Percentiles rank a stretch among this genome's conserved stretches.
phyloP scores from a whole-genome alignment of 1,140 invertebrate species.

The Mesaphorura yosii region DNA sequence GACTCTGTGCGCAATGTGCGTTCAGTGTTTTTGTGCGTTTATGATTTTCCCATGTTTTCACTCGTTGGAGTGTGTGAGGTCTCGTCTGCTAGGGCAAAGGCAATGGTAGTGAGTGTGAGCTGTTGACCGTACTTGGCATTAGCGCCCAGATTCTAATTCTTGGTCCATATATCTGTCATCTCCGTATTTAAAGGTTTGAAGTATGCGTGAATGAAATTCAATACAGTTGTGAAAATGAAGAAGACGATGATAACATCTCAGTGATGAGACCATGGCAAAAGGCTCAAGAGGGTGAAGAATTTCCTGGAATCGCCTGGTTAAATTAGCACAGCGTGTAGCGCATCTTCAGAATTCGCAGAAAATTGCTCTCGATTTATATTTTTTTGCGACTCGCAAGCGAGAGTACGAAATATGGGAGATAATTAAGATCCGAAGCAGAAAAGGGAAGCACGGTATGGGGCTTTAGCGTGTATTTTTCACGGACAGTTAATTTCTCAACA shows the following conservation, averaged over 20 bases:
- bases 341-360: neutral
- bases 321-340: neutral
- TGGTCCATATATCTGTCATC: too few species aligned
- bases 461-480: constrained; percentile 13
- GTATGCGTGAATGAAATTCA: too few species aligned
- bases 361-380: neutral
- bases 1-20: neutral
- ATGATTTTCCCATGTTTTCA: constrained; percentile 13
- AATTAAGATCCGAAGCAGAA: neutral
- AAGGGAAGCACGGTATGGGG: neutral
- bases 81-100: neutral
- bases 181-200: too few species aligned
- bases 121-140: too few species aligned
- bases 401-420: neutral
- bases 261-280: neutral
- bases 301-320: neutral
- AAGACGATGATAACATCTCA: too few species aligned
- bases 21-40: too few species aligned
- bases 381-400: neutral
- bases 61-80: constrained; percentile 20
- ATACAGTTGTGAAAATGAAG: too few species aligned
- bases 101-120: too few species aligned
- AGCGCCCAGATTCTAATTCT: too few species aligned
- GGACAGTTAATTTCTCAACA: constrained; percentile 18
- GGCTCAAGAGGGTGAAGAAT: neutral